Base-by-base conservation (phyloP, 2,888 invertebrate genomes). In the Magallana nippona region DNA sequence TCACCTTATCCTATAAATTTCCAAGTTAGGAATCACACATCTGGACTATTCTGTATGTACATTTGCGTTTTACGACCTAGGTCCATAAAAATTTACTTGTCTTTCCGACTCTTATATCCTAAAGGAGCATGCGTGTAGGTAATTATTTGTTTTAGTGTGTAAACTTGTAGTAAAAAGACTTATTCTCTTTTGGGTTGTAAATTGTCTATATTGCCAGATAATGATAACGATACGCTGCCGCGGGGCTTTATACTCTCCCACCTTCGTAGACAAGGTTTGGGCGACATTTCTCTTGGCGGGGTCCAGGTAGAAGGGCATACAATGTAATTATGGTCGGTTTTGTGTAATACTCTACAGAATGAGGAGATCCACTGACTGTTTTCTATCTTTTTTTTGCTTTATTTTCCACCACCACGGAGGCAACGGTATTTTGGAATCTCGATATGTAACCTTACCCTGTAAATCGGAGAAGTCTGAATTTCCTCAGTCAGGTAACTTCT, bases 371-470 rank as follows among this genome's bases (percentile, higher is more conserved):
- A 71, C 71, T 71, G 19, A 44, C 44, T 44, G 44, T 44, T 44
- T 44, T 44, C 8, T 44, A 3, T 44, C n/a, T 8, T 55, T 27
- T 55, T 44, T 82, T 55, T 82, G 71, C 82, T 82, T 27, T 71
- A 15, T 62, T 19, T 62, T 13, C 15, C 55, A 62, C 62, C 81
- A 62, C 81, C 55, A 60, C 13, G 81, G 81, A 60, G 60, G 19
- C 81, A 62, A 17, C 60, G 60, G 55, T 27, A 62, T 22, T 60
- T 60, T n/a, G 60, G 60, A 60, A 62, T 82, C 80, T 80, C 80
- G 84, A 83, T 83, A 82, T 81, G 91, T 90, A 87, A 86, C 78
- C 91, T 92, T 92, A 92, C 92, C 92, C 92, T 92, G 92, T 92
- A 87, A 91, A 91, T 91, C 91, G 90, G 91, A 92, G 92, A 92